Evolutionary conservation across 2,113 vertebrate species (phyloP).

Genomic region (Oostethus manadensis): DNA sequence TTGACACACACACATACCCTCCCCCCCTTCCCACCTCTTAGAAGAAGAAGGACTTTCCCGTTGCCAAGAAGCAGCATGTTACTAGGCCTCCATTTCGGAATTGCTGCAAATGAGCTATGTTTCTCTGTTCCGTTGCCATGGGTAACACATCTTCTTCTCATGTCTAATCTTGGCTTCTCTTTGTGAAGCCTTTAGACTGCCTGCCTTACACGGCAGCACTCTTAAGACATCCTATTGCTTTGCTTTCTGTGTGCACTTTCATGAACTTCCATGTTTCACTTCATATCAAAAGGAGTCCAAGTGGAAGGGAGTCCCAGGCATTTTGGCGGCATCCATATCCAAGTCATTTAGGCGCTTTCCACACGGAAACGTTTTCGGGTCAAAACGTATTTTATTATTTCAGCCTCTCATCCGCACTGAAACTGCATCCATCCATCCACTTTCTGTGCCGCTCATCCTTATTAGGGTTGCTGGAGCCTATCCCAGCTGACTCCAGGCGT

Average conservation of each 20-base stretch:
- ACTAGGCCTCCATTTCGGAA: conserved; percentile 58
- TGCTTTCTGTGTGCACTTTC: background rate
- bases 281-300: background rate
- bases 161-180: conserved; percentile 62
- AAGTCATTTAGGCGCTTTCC: too few species aligned
- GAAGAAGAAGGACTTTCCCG: conserved; percentile 59
- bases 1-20: conserved; percentile 15
- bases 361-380: too few species aligned
- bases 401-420: too few species aligned
- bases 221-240: conserved; percentile 4
- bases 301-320: background rate
- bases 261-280: background rate
- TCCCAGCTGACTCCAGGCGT: too few species aligned
- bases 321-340: too few species aligned
- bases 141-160: conserved; percentile 67
- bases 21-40: conserved; percentile 26
- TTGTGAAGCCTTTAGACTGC: conserved; percentile 57
- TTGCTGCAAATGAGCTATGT: conserved; percentile 64
- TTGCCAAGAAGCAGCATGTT: conserved; percentile 60
- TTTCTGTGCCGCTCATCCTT: too few species aligned
- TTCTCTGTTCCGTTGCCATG: conserved; percentile 73
- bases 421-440: too few species aligned
- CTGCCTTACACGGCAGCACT: conserved; percentile 40
- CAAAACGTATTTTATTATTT: too few species aligned
- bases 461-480: too few species aligned